A percentile compares a stretch with the other conserved stretches of the same genome.
Conservation (phyloP, 2,797 vertebrate genomes). For the Amblyraja radiata region DNA sequence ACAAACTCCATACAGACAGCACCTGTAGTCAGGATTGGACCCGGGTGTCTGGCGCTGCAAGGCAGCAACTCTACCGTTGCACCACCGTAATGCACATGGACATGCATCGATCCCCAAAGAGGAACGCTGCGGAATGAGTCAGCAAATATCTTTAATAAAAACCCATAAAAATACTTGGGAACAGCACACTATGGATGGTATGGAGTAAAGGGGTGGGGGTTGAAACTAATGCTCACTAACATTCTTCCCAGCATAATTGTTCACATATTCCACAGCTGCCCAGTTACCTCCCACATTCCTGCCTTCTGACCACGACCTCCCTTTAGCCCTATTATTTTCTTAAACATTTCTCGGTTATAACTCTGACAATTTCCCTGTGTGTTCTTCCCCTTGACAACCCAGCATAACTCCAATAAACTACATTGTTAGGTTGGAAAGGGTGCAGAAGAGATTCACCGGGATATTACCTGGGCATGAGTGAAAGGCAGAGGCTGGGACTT, state of each 20-base stretch:
- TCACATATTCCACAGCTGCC: neutral
- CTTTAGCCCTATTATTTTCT: neutral
- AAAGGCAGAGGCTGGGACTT: no score
- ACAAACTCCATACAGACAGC: no score
- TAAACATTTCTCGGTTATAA: neutral
- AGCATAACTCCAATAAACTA: no score
- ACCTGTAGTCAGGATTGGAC: no score
- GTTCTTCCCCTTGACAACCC: neutral
- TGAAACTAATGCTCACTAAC: neutral
- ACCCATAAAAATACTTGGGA: neutral
- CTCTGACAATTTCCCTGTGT: neutral
- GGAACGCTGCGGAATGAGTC: neutral
- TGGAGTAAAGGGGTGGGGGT: neutral
- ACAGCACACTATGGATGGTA: neutral
- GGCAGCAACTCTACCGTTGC: no score
- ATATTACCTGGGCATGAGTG: no score
- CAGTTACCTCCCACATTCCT: neutral
- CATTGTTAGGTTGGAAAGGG: no score
- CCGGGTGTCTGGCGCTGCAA: no score
- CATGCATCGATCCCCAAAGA: neutral
- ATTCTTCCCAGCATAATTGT: constrained; percentile 24
- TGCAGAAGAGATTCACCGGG: no score
- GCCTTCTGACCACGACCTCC: neutral
- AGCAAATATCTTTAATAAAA: neutral
- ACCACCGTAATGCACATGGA: neutral